Conservation (phyloP, 2,888 invertebrate species). For the Dynastes maya region DNA sequence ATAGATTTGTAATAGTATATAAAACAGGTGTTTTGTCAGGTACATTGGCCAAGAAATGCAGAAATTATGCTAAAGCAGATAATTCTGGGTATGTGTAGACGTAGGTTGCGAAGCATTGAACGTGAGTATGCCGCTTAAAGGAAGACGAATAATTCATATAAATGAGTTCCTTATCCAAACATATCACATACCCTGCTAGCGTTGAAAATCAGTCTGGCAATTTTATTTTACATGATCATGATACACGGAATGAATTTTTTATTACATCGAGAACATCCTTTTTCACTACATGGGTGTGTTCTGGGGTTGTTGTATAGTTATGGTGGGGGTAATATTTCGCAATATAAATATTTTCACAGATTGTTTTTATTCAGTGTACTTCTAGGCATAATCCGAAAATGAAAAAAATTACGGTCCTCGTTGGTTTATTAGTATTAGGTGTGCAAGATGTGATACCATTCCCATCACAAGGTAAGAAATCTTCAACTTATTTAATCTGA, state of each 20-base stretch:
- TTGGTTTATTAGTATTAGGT: constrained; percentile 21
- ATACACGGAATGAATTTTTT: constrained; percentile 65
- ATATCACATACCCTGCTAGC: constrained; percentile 65
- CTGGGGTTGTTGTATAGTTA: constrained; percentile 56
- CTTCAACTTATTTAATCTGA: not conserved
- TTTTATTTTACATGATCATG: constrained; percentile 66
- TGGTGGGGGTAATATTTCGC: constrained; percentile 60
- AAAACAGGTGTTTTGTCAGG: constrained; percentile 48
- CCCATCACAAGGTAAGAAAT: constrained; percentile 30
- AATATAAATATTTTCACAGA: constrained; percentile 61
- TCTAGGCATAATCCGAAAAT: constrained; percentile 41
- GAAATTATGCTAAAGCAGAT: constrained; percentile 50
- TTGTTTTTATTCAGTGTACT: constrained; percentile 45
- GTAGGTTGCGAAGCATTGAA: constrained; percentile 44
- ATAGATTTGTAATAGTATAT: constrained; percentile 17
- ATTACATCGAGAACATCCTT: constrained; percentile 61
- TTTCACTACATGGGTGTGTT: constrained; percentile 59
- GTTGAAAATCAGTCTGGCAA: constrained; percentile 67
- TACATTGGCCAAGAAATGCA: constrained; percentile 48
- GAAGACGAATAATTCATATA: constrained; percentile 60
- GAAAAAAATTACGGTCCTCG: constrained; percentile 37
- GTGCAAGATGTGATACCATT: constrained; percentile 31
- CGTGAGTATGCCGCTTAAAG: constrained; percentile 49
- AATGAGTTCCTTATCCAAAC: constrained; percentile 64
- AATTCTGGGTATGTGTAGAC: constrained; percentile 55